A percentile compares a stretch with the other conserved stretches of the same genome.
These are phyloP conservation scores for Drosophila affinis DNA, from an alignment of 2,888 invertebrate species.

Conservation along the genomic window DNA sequence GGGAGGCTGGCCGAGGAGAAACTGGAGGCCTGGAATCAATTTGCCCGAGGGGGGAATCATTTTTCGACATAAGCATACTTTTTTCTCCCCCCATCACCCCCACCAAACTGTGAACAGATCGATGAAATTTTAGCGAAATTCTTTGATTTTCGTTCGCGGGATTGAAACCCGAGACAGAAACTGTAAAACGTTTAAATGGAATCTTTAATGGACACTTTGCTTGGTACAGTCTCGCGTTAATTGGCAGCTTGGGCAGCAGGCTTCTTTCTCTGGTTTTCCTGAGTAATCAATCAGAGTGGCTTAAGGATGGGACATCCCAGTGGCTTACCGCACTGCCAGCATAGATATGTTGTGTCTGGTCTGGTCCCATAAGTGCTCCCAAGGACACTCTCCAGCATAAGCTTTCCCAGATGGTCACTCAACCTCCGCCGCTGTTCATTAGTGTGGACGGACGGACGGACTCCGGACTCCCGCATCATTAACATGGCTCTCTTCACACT, in stretches of 20 bases:
- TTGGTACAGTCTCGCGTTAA: neutral
- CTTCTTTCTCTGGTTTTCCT: neutral
- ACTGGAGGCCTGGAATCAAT: slow-evolving; percentile 18
- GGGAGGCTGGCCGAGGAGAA: neutral
- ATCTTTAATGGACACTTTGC: neutral
- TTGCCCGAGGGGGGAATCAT: slow-evolving; percentile 25
- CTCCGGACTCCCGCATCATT: slow-evolving; percentile 55
- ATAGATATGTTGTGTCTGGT: neutral
- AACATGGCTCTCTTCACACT: slow-evolving; percentile 73
- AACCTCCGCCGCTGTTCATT: slow-evolving; percentile 32
- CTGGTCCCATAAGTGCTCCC: neutral
- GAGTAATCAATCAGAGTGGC: neutral
- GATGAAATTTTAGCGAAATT: slow-evolving; percentile 29
- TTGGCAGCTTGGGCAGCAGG: neutral
- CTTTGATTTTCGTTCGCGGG: neutral
- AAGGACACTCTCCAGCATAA: neutral
- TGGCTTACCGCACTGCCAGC: no score
- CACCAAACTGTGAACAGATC: slow-evolving; percentile 22
- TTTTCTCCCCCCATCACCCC: neutral
- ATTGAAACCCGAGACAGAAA: neutral
- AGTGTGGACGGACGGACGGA: slow-evolving; percentile 12
- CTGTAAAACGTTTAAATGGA: neutral
- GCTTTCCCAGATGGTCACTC: slow-evolving; percentile 18
- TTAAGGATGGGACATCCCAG: neutral
- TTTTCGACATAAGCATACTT: slow-evolving; percentile 14